These are phyloP conservation scores for Cinclus mexicanus DNA, from an alignment of 2,113 vertebrate species.

Conservation along the genomic window DNA sequence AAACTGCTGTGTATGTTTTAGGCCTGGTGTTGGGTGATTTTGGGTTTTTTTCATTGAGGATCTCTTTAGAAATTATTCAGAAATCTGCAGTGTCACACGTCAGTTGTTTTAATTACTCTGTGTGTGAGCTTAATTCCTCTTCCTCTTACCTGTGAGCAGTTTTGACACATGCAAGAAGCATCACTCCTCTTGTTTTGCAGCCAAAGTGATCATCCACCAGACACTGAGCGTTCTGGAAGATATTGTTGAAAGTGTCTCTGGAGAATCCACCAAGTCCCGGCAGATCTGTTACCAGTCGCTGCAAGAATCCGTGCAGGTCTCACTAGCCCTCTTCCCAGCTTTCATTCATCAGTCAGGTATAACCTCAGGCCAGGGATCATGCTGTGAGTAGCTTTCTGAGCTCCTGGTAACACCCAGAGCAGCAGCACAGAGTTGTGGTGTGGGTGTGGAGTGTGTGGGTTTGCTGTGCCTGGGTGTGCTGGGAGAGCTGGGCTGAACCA, in stretches of 20 bases:
- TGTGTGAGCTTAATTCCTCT: not conserved
- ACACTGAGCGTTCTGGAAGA: conserved; percentile 92
- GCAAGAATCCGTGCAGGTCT: conserved; percentile 96
- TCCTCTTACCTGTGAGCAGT: not conserved
- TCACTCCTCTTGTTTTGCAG: conserved; percentile 71
- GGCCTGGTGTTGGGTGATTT: not conserved
- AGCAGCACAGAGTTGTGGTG: not conserved
- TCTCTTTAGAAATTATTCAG: not conserved
- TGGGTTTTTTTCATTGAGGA: not conserved
- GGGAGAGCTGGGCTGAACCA: not conserved
- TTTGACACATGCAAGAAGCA: not conserved
- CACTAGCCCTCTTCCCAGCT: conserved; percentile 91
- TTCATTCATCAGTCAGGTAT: conserved; percentile 98
- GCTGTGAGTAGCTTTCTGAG: conserved; percentile 17
- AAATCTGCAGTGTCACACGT: not conserved
- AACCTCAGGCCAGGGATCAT: conserved; percentile 48
- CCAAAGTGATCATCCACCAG: conserved; percentile 91
- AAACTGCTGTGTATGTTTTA: not conserved
- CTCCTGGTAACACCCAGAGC: not conserved
- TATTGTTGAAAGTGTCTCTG: conserved; percentile 91
- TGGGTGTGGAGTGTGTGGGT: not conserved
- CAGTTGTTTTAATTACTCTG: not conserved
- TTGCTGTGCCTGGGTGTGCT: not conserved
- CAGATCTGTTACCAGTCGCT: conserved; percentile 98
- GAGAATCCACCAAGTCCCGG: conserved; percentile 95